phyloP scores from a whole-genome alignment of 2,797 vertebrate species.

The Molossus molossus region DNA sequence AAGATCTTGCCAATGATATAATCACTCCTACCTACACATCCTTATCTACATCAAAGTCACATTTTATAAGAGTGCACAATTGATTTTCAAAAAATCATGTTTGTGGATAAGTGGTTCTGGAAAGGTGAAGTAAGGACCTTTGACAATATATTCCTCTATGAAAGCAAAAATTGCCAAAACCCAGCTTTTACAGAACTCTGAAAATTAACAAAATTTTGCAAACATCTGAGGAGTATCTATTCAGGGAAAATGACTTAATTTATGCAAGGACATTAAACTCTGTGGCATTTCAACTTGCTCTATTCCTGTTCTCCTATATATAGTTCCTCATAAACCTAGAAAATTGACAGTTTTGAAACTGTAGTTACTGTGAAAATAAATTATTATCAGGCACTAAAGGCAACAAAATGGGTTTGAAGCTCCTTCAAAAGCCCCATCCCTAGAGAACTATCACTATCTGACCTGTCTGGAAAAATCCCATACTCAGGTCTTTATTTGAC shows the following conservation, averaged over 20 bases:
- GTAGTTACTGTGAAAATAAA: background rate
- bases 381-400: background rate
- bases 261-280: background rate
- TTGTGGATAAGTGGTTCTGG: background rate
- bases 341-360: background rate
- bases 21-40: background rate
- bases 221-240: background rate
- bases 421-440: background rate
- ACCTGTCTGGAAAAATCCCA: background rate
- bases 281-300: background rate
- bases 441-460: background rate
- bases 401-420: background rate
- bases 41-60: background rate
- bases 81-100: constrained; percentile 26
- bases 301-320: background rate
- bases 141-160: background rate
- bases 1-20: background rate
- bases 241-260: background rate
- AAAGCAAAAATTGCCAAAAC: constrained; percentile 5
- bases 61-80: background rate
- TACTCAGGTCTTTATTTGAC: background rate
- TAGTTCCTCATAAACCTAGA: background rate
- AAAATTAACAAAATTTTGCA: background rate
- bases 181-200: background rate
- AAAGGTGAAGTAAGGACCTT: background rate